These are phyloP conservation scores for Actinemys pallida DNA, from an alignment of 2,113 vertebrate genomes.

Conservation along the genomic window DNA sequence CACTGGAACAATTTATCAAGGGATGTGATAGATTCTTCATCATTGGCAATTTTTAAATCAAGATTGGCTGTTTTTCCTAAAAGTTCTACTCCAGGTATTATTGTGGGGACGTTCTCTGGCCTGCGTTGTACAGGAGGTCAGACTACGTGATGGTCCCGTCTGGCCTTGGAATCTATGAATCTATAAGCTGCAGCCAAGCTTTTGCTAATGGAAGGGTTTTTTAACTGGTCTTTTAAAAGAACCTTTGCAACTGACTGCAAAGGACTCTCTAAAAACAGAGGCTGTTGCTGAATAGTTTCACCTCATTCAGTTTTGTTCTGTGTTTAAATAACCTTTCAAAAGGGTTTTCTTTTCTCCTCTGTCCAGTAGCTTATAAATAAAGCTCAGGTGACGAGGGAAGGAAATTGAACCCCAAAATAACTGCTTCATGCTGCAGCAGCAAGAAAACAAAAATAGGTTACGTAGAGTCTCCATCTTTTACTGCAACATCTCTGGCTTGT, in stretches of 20 bases:
- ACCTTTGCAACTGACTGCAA: background rate
- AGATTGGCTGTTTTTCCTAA: too few species aligned
- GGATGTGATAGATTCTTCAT: too few species aligned
- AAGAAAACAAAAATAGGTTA: background rate
- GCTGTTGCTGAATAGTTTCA: background rate
- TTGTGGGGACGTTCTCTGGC: too few species aligned
- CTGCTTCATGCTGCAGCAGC: background rate
- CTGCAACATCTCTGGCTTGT: background rate
- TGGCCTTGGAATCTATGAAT: too few species aligned
- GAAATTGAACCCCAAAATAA: background rate
- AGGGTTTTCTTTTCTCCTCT: background rate
- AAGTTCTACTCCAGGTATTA: too few species aligned
- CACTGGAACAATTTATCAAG: too few species aligned
- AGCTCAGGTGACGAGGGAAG: background rate
- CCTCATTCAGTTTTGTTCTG: background rate
- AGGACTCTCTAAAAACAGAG: background rate
- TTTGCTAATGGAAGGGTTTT: background rate
- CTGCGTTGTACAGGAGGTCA: too few species aligned
- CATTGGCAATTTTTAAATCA: too few species aligned
- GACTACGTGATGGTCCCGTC: too few species aligned
- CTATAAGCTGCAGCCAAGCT: background rate
- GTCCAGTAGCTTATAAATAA: accelerated
- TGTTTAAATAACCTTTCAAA: background rate
- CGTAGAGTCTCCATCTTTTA: background rate
- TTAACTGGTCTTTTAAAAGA: background rate